Conservation (phyloP, 2,888 invertebrate species). For the Acleris holmiana region DNA sequence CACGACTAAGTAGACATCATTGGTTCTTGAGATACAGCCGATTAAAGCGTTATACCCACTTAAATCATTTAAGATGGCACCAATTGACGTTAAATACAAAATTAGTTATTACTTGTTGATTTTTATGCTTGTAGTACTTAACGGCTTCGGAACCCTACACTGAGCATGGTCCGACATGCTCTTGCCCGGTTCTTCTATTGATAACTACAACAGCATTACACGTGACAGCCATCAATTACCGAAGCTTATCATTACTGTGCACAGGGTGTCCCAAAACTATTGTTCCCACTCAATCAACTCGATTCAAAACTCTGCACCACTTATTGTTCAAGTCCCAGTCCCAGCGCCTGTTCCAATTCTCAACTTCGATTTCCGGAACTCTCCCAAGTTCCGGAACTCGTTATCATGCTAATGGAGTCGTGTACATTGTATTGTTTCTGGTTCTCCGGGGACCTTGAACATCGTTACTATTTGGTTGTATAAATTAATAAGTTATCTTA, state of each 20-base stretch:
- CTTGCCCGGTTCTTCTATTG: too few relatives aligned
- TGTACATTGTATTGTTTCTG: slow-evolving; percentile 34
- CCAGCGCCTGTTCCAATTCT: slow-evolving; percentile 14
- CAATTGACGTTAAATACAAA: too few relatives aligned
- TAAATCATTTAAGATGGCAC: too few relatives aligned
- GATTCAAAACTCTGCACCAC: slow-evolving; percentile 19
- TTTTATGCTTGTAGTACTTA: too few relatives aligned
- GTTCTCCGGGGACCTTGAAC: slow-evolving; percentile 15
- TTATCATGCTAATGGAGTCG: slow-evolving; percentile 35
- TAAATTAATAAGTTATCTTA: slow-evolving; percentile 32
- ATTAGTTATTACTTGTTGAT: too few relatives aligned
- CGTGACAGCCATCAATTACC: background rate
- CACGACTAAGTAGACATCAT: too few relatives aligned
- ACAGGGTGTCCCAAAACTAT: background rate
- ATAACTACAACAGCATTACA: background rate
- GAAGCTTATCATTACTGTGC: background rate
- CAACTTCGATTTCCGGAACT: slow-evolving; percentile 27
- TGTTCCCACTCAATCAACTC: background rate
- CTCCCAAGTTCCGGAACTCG: slow-evolving; percentile 24
- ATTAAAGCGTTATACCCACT: too few relatives aligned
- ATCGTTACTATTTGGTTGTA: slow-evolving; percentile 29
- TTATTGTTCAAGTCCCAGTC: slow-evolving; percentile 21
- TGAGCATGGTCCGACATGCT: too few relatives aligned
- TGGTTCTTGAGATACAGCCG: too few relatives aligned
- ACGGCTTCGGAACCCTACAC: too few relatives aligned